Evolutionary conservation across 2,888 invertebrate genomes (phyloP).

Genomic region (Coecobrya sp.): DNA sequence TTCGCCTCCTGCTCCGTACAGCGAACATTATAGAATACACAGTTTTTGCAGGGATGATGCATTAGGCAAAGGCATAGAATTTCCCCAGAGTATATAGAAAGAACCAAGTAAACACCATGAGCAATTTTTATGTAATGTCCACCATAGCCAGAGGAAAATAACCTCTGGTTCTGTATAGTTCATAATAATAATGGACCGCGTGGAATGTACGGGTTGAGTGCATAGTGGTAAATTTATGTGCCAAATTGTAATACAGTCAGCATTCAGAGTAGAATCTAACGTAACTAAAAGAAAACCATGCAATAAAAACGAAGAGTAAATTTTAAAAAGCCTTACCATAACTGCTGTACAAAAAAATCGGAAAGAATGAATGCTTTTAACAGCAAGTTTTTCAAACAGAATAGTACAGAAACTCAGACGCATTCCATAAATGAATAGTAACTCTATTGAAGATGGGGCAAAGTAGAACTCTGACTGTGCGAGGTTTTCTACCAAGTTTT

Average conservation of each 20-base stretch:
- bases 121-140: constrained; percentile 45
- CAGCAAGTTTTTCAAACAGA: not conserved
- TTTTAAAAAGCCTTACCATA: constrained; percentile 37
- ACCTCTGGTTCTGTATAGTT: constrained; percentile 40
- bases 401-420: not conserved
- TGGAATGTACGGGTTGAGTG: not conserved
- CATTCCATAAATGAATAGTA: constrained; percentile 40
- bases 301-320: constrained; percentile 32
- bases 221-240: constrained; percentile 27
- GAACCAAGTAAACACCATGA: constrained; percentile 35
- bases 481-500: not conserved
- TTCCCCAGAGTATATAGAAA: constrained; percentile 43
- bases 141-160: constrained; percentile 37
- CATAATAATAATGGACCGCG: constrained; percentile 45
- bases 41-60: constrained; percentile 37
- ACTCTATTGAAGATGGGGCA: not conserved
- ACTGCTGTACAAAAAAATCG: not conserved
- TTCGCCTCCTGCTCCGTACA: constrained; percentile 15
- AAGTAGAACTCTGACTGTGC: not conserved
- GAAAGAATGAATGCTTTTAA: constrained; percentile 37
- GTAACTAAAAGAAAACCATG: constrained; percentile 34
- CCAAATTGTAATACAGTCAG: not conserved
- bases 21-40: not conserved
- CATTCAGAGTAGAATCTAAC: not conserved
- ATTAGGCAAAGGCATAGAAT: constrained; percentile 37